phyloP scores from a whole-genome alignment of 2,797 vertebrate genomes.

The Lepus townsendii region DNA sequence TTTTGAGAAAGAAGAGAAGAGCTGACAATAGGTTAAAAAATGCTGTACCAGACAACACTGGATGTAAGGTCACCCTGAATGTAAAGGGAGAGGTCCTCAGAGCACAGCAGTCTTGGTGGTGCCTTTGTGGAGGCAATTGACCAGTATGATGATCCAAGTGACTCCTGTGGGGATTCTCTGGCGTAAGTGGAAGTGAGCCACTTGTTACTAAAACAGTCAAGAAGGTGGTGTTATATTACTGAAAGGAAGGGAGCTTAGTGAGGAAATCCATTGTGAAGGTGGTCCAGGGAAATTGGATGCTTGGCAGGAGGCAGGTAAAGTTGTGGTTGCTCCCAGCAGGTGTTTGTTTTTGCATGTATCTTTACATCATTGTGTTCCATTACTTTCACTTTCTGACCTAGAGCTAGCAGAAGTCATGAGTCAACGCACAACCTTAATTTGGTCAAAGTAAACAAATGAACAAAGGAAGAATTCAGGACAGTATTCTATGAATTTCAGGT shows the following conservation, averaged over 20 bases:
- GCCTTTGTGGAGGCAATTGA: background rate
- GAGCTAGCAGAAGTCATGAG: conserved; percentile 1
- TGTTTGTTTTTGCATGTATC: background rate
- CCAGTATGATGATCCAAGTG: background rate
- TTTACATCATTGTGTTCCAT: background rate
- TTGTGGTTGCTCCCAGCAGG: background rate
- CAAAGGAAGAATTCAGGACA: background rate
- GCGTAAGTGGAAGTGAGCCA: background rate
- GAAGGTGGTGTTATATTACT: background rate
- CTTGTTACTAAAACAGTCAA: background rate
- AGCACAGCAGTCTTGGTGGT: background rate
- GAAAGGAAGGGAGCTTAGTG: conserved; percentile 20
- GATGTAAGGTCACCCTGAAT: background rate
- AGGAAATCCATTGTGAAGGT: conserved; percentile 46
- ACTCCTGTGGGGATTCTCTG: background rate
- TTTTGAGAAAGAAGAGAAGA: conserved; percentile 27
- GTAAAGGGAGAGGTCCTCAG: background rate
- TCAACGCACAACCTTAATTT: background rate
- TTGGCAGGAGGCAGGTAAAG: background rate
- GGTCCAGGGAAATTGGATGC: background rate
- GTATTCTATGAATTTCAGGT: background rate
- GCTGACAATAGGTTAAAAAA: background rate
- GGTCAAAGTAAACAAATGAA: conserved; percentile 14
- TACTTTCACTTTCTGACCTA: conserved; percentile 21
- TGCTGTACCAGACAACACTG: background rate